These are phyloP conservation scores for Indicator indicator DNA, from an alignment of 2,113 vertebrate species.

Conservation along the genomic window DNA sequence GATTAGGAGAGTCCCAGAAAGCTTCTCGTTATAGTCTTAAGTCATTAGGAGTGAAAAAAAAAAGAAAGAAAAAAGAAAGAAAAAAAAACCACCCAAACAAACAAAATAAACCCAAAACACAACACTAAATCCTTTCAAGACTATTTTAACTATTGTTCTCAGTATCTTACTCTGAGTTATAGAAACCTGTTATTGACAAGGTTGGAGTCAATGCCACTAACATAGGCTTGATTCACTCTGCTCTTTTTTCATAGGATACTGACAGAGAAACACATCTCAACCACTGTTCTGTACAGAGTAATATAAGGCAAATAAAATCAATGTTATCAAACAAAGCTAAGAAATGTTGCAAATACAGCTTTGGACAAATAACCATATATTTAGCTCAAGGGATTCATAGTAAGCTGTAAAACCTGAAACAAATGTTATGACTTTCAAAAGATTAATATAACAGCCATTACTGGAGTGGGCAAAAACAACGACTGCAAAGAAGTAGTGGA, in stretches of 20 bases:
- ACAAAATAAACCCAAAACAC: too few relatives aligned
- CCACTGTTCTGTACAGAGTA: neutral
- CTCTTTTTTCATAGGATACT: neutral
- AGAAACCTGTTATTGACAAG: neutral
- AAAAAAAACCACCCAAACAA: too few relatives aligned
- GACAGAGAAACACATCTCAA: neutral
- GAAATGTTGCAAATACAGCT: neutral
- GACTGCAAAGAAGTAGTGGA: neutral
- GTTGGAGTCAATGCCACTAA: neutral
- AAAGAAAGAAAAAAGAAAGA: too few relatives aligned
- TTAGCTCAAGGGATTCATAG: neutral
- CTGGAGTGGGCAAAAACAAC: neutral
- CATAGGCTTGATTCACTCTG: neutral
- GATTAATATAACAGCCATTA: neutral
- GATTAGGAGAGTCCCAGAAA: neutral
- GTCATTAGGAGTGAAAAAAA: neutral
- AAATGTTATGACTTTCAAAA: neutral
- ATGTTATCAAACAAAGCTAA: neutral
- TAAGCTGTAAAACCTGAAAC: neutral
- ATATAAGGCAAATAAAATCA: slow-evolving; percentile 30
- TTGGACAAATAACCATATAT: neutral
- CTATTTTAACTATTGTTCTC: neutral
- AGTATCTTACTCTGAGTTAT: neutral
- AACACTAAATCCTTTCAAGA: neutral
- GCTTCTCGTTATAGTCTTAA: neutral